Evolutionary conservation across 2,888 invertebrate genomes (phyloP), one percentile per base, ranked within the genome.

Genomic region (Lasioglossum pauxillum): DNA sequence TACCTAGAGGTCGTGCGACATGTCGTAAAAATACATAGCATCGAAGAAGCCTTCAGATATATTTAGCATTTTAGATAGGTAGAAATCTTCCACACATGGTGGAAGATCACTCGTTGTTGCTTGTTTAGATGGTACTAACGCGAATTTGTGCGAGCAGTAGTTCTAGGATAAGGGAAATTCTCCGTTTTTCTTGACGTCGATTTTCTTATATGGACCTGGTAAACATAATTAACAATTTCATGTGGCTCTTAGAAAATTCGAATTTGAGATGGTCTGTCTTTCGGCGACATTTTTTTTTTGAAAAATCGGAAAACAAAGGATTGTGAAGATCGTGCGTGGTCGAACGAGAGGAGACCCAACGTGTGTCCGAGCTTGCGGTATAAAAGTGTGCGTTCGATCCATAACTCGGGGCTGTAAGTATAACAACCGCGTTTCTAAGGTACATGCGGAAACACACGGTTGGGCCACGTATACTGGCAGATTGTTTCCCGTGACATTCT

Each of bases 391-490:
- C 49, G 35, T 23, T 53, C 82, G 78, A 72, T 79, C 72, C 81
- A 80, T 81, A 80, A 81, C 79, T 87, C 83, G 78, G 69, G 23
- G 10, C 38, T 38, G 89, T 90, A 87, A 88, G 83, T 88, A 91
- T 85, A 89, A 91, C 89, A 85, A 89, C 85, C 83, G 82, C 71
- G 80, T 75, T 75, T 60, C 82, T 79, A 88, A 67, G 85, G 90
- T 88, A 91, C 89, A 91, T 94, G 93, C 94, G 95, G 95, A 93
- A 93, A 91, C 92, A 93, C 93, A 91, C 93, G 94, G 94, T 95
- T 95, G 95, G 95, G 95, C 95, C 95, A 95, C 95, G 95, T 95
- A 95, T 93, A 91, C 90, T 12, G 23, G 80, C 80, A 78, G 82
- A 82, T 89, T 80, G 79, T 88, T 89, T 83, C 84, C 67, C 86